A percentile compares a stretch with the other conserved stretches of the same genome.
Conservation (phyloP, 2,797 vertebrate species). For the Pogonophryne albipinna region DNA sequence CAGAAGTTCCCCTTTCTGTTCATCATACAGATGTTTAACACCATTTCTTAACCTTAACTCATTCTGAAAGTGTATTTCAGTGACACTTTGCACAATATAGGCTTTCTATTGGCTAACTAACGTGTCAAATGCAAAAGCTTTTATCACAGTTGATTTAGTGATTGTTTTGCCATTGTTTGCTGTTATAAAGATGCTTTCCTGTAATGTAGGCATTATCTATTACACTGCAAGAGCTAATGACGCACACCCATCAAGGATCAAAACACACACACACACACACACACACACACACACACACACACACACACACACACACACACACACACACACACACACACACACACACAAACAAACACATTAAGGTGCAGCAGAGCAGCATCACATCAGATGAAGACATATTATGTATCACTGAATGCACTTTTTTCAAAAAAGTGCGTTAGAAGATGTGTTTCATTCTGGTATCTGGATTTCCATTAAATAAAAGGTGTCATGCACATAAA, state of each 20-base stretch:
- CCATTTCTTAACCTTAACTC: not conserved
- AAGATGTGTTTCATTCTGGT: not conserved
- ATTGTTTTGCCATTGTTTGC: not conserved
- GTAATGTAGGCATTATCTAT: not conserved
- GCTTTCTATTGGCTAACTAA: not conserved
- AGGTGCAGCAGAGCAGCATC: slow-evolving; percentile 10
- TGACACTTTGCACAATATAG: not conserved
- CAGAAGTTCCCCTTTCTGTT: slow-evolving; percentile 33
- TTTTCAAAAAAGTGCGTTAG: not conserved
- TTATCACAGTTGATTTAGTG: not conserved
- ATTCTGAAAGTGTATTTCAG: not conserved
- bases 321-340: too few relatives aligned
- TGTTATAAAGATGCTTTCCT: not conserved
- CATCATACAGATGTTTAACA: not conserved
- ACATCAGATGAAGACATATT: not conserved
- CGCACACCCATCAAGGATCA: slow-evolving; percentile 21
- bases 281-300: not conserved
- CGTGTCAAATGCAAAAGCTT: not conserved
- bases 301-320: not conserved
- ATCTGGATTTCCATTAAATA: not conserved
- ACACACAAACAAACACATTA: slow-evolving; percentile 5
- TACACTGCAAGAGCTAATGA: slow-evolving; percentile 5
- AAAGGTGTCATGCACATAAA: not conserved
- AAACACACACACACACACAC: not conserved
- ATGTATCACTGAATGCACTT: not conserved